Conservation (phyloP, 2,888 invertebrate species). For the Schrankia costaestrigalis region DNA sequence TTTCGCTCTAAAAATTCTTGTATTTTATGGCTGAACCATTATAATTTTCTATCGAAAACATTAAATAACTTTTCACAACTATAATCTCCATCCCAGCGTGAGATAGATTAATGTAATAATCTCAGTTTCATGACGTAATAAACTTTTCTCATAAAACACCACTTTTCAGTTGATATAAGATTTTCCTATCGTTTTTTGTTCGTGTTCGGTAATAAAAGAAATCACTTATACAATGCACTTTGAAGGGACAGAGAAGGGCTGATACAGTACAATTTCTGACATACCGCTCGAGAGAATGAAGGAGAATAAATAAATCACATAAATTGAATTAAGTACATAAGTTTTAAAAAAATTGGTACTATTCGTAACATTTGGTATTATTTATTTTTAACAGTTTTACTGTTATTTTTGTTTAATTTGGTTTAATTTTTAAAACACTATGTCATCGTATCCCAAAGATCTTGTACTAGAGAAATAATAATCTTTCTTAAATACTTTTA, state of each 20-base stretch:
- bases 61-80: too few relatives aligned
- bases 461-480: too few relatives aligned
- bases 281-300: slow-evolving; percentile 30
- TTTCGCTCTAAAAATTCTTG: too few relatives aligned
- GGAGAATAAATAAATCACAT: too few relatives aligned
- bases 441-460: too few relatives aligned
- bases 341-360: neutral
- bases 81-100: slow-evolving; percentile 29
- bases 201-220: slow-evolving; percentile 76
- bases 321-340: neutral
- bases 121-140: slow-evolving; percentile 64
- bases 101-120: slow-evolving; percentile 61
- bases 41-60: too few relatives aligned
- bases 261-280: slow-evolving; percentile 41
- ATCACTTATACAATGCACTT: slow-evolving; percentile 76
- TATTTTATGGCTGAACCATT: too few relatives aligned
- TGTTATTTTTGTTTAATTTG: too few relatives aligned
- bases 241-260: slow-evolving; percentile 44
- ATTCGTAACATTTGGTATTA: too few relatives aligned
- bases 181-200: slow-evolving; percentile 49
- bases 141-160: slow-evolving; percentile 65
- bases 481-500: too few relatives aligned
- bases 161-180: slow-evolving; percentile 66
- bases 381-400: neutral
- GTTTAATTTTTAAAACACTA: too few relatives aligned